Evolutionary conservation across 2,888 invertebrate genomes (phyloP).

Genomic region (Tenthredo notha): DNA sequence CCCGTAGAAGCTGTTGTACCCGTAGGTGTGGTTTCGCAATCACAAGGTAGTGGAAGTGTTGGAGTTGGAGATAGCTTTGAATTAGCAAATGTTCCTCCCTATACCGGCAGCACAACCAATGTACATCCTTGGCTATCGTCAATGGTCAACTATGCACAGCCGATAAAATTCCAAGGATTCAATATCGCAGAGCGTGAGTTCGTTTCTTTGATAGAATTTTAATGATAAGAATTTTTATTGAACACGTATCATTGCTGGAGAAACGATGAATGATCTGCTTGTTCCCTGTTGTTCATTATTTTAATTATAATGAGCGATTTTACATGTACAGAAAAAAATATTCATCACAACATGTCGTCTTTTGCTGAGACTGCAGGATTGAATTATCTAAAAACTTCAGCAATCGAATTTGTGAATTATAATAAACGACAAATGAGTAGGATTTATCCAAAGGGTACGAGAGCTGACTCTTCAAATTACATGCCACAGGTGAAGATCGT

Average conservation of each 20-base stretch:
- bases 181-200: slow-evolving; percentile 95
- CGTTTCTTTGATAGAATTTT: slow-evolving; percentile 22
- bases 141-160: slow-evolving; percentile 99
- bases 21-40: slow-evolving; percentile 74
- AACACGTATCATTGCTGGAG: slow-evolving; percentile 4
- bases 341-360: slow-evolving; percentile 99
- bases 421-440: slow-evolving; percentile 99
- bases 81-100: slow-evolving; percentile 85
- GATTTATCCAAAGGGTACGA: slow-evolving; percentile 98
- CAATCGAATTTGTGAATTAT: slow-evolving; percentile 99
- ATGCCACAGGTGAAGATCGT: slow-evolving; percentile 92
- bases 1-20: slow-evolving; percentile 72
- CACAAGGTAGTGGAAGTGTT: slow-evolving; percentile 81
- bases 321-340: slow-evolving; percentile 89
- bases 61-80: slow-evolving; percentile 79
- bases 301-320: slow-evolving; percentile 39
- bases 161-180: slow-evolving; percentile 99
- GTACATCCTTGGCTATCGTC: slow-evolving; percentile 99
- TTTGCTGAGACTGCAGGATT: slow-evolving; percentile 99
- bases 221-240: neutral
- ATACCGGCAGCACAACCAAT: slow-evolving; percentile 98
- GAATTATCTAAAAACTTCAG: slow-evolving; percentile 96
- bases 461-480: slow-evolving; percentile 99
- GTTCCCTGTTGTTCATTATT: neutral
- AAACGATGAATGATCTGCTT: neutral